A percentile compares a stretch with the other conserved stretches of the same genome.
Evolutionary conservation across 2,888 invertebrate genomes (phyloP).

Genomic region (Alloplasta piceator): DNA sequence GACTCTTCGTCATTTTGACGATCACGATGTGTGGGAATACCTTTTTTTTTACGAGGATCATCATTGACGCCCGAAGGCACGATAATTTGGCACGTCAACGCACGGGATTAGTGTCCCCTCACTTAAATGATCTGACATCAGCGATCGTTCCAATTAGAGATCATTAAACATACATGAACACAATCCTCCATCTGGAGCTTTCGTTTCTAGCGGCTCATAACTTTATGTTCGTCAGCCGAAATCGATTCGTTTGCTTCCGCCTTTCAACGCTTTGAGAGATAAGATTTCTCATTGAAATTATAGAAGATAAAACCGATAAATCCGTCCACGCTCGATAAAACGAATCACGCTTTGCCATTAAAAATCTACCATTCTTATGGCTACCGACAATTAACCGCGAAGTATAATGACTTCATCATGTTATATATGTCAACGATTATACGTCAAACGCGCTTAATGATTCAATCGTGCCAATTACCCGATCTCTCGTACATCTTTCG

Average conservation of each 20-base stretch:
- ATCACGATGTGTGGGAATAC: slow-evolving; percentile 14
- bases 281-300: slow-evolving; percentile 6
- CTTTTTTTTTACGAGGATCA: slow-evolving; percentile 1
- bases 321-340: slow-evolving; percentile 2
- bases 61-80: slow-evolving; percentile 14
- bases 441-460: slow-evolving; percentile 49
- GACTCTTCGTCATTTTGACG: slow-evolving; percentile 7
- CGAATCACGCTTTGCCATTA: slow-evolving; percentile 7
- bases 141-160: slow-evolving; percentile 34
- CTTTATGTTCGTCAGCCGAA: slow-evolving; percentile 12
- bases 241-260: slow-evolving; percentile 27
- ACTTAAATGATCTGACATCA: slow-evolving; percentile 13
- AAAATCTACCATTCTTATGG: slow-evolving; percentile 33
- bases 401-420: slow-evolving; percentile 54
- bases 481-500: slow-evolving; percentile 41
- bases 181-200: background rate
- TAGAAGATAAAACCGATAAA: background rate
- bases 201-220: slow-evolving; percentile 7
- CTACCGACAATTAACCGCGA: slow-evolving; percentile 47
- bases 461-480: slow-evolving; percentile 61
- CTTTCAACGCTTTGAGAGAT: slow-evolving; percentile 10
- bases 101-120: slow-evolving; percentile 6
- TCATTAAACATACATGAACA: slow-evolving; percentile 14
- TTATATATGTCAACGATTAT: slow-evolving; percentile 55
- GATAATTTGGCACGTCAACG: slow-evolving; percentile 29